phyloP scores from a whole-genome alignment of 1,140 invertebrate genomes.

The Colletes latitarsis region DNA sequence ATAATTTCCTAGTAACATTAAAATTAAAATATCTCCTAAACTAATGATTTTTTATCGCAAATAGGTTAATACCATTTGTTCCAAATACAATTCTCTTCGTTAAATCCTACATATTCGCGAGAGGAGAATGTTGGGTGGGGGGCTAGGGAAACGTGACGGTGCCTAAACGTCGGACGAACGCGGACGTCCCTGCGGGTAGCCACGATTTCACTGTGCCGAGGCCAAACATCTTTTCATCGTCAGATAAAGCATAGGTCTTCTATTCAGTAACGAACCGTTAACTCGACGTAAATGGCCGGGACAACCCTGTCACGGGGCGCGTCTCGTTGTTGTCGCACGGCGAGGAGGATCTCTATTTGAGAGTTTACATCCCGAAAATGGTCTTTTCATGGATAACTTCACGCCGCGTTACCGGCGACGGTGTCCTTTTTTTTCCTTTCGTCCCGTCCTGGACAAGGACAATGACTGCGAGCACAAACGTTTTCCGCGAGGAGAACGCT shows the following conservation, averaged over 20 bases:
- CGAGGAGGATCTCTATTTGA: slow-evolving; percentile 70
- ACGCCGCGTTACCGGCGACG: slow-evolving; percentile 68
- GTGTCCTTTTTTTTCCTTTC: not conserved
- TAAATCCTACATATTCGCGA: no score
- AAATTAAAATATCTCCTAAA: no score
- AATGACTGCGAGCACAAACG: slow-evolving; percentile 3
- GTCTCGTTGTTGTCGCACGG: slow-evolving; percentile 54
- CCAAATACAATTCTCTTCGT: no score
- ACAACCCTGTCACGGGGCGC: slow-evolving; percentile 54
- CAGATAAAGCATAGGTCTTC: slow-evolving; percentile 65
- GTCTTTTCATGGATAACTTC: slow-evolving; percentile 75
- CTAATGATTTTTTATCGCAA: no score
- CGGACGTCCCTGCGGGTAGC: slow-evolving; percentile 33
- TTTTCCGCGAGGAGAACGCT: slow-evolving; percentile 4
- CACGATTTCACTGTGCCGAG: slow-evolving; percentile 59
- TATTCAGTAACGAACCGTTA: slow-evolving; percentile 78
- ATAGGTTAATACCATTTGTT: no score
- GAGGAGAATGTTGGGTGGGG: no score
- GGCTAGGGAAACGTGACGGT: slow-evolving; percentile 26
- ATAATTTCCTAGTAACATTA: no score
- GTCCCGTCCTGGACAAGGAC: slow-evolving; percentile 3
- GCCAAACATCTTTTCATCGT: slow-evolving; percentile 76
- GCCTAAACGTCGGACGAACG: slow-evolving; percentile 19
- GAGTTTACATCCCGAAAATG: slow-evolving; percentile 72
- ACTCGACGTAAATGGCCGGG: slow-evolving; percentile 74